Evolutionary conservation across 2,797 vertebrate species (phyloP).

Genomic region (Phataginus tetradactyla): DNA sequence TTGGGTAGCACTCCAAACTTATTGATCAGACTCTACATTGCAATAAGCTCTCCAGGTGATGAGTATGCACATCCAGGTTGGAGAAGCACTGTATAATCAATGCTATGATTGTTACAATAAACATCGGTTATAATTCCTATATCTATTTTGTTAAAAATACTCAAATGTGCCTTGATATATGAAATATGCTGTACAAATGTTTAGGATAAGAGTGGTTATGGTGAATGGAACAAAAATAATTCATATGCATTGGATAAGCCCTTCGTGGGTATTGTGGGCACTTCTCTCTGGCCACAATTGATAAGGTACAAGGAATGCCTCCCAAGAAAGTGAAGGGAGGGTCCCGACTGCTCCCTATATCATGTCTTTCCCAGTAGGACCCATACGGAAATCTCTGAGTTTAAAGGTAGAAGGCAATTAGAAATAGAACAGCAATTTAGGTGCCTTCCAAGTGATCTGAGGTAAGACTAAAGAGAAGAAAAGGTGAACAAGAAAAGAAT

Average conservation of each 20-base stretch:
- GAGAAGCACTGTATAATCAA: not conserved
- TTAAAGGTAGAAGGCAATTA: not conserved
- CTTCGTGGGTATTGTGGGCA: not conserved
- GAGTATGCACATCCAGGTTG: not conserved
- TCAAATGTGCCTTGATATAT: not conserved
- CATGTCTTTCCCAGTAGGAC: not conserved
- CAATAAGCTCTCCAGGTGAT: not conserved
- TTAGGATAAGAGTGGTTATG: not conserved
- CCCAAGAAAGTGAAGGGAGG: not conserved
- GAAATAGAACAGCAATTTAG: not conserved
- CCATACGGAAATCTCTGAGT: not conserved
- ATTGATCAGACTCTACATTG: not conserved
- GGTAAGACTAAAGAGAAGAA: not conserved
- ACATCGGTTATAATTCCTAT: not conserved
- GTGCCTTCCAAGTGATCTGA: not conserved
- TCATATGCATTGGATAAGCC: not conserved
- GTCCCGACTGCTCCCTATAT: not conserved
- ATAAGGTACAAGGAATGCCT: not conserved
- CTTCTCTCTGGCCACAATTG: not conserved
- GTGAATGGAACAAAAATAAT: not conserved
- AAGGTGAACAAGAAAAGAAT: not conserved
- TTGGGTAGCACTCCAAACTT: not conserved
- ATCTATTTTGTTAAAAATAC: not conserved
- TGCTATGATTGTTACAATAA: not conserved
- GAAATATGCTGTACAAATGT: not conserved